These are phyloP conservation scores for Adelognathus sp. DNA, from an alignment of 2,888 invertebrate genomes.

Conservation along the genomic window DNA sequence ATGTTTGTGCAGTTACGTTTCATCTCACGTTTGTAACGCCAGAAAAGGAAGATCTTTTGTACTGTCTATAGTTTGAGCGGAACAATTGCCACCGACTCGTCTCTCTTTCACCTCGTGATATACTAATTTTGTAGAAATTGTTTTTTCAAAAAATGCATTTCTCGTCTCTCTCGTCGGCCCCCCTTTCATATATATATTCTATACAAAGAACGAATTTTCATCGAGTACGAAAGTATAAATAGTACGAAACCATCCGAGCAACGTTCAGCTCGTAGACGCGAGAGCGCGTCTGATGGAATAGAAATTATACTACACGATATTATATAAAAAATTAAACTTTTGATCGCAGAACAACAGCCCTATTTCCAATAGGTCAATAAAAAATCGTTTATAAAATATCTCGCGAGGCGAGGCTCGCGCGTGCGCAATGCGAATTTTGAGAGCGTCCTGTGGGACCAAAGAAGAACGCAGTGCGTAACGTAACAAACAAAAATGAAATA, in stretches of 20 bases:
- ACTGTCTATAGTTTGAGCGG: conserved; percentile 71
- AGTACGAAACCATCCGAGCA: conserved; percentile 39
- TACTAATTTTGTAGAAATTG: conserved; percentile 36
- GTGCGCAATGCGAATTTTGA: conserved; percentile 68
- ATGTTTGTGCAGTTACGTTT: conserved; percentile 29
- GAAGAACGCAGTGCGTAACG: conserved; percentile 63
- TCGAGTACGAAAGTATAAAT: conserved; percentile 30
- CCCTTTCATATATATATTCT: conserved; percentile 9
- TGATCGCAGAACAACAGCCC: conserved; percentile 75
- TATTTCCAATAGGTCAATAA: conserved; percentile 75
- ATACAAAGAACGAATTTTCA: conserved; percentile 11
- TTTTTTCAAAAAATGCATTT: background rate
- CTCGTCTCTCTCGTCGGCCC: conserved; percentile 34
- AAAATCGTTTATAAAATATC: conserved; percentile 72
- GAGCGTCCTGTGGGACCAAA: conserved; percentile 59
- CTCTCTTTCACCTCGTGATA: conserved; percentile 60
- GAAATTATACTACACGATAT: conserved; percentile 70
- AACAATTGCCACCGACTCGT: conserved; percentile 49
- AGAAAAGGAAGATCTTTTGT: conserved; percentile 71
- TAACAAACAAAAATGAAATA: no score
- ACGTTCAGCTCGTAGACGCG: conserved; percentile 14
- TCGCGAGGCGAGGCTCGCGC: conserved; percentile 63
- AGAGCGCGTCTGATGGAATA: conserved; percentile 22
- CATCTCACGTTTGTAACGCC: conserved; percentile 9
- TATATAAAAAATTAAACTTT: conserved; percentile 76